Percentiles rank a stretch among this genome's conserved stretches.
Conservation (phyloP, 2,888 invertebrate genomes). For the Drosophila cracens region DNA sequence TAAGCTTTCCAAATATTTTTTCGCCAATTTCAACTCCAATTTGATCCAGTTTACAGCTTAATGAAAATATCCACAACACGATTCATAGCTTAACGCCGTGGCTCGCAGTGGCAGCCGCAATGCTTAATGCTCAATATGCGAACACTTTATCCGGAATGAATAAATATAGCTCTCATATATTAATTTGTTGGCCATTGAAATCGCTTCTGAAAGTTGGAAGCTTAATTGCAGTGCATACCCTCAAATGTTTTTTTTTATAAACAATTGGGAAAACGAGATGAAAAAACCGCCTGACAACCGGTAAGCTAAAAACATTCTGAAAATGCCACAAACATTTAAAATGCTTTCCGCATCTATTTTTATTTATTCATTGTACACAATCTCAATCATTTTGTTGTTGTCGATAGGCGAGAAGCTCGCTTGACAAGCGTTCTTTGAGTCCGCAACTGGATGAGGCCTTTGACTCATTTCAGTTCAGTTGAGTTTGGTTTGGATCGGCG, state of each 20-base stretch:
- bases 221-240: slow-evolving; percentile 32
- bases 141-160: slow-evolving; percentile 6
- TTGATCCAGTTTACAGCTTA: slow-evolving; percentile 30
- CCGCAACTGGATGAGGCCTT: slow-evolving; percentile 45
- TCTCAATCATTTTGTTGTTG: slow-evolving; percentile 8
- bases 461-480: slow-evolving; percentile 15
- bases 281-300: slow-evolving; percentile 16
- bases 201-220: slow-evolving; percentile 29
- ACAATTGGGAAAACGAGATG: slow-evolving; percentile 26
- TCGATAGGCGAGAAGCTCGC: slow-evolving; percentile 47
- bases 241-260: slow-evolving; percentile 1
- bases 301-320: slow-evolving; percentile 49
- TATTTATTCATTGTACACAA: slow-evolving; percentile 38
- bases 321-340: slow-evolving; percentile 59
- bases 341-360: slow-evolving; percentile 44
- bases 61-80: slow-evolving; percentile 16
- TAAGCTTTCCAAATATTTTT: slow-evolving; percentile 6
- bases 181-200: slow-evolving; percentile 39
- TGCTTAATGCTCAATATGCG: slow-evolving; percentile 11
- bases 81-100: slow-evolving; percentile 22
- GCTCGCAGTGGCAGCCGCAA: slow-evolving; percentile 10
- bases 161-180: slow-evolving; percentile 20
- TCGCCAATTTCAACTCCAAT: not conserved
- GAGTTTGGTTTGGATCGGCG: slow-evolving; percentile 15
- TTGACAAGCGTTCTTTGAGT: slow-evolving; percentile 68